Evolutionary conservation across 2,888 invertebrate species (phyloP).

Genomic region (Malthinus flaveolus): DNA sequence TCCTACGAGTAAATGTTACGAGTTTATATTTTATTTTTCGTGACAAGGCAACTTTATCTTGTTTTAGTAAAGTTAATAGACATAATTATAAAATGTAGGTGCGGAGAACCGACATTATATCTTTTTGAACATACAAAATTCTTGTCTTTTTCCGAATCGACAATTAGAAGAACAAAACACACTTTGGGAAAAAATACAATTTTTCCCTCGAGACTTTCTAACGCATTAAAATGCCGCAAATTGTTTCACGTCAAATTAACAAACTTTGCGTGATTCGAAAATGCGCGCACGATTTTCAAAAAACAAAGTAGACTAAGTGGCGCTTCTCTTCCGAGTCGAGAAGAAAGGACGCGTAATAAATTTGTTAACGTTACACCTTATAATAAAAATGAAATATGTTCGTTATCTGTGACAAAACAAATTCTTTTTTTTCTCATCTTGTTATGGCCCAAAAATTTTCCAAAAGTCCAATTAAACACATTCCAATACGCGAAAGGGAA

Average conservation of each 20-base stretch:
- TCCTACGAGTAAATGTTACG: not conserved
- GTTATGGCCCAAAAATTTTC: constrained; percentile 10
- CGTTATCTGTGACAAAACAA: no score
- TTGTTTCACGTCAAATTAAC: not conserved
- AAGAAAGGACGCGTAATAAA: not conserved
- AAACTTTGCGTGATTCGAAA: no score
- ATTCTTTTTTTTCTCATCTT: no score
- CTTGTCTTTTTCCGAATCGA: not conserved
- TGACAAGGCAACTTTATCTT: constrained; percentile 5
- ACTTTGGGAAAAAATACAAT: not conserved
- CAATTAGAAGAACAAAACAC: no score
- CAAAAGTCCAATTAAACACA: constrained; percentile 25
- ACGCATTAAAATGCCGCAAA: not conserved
- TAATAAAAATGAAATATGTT: not conserved
- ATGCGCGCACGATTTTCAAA: no score
- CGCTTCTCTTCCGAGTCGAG: no score
- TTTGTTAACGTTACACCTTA: not conserved
- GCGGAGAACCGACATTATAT: constrained; percentile 1
- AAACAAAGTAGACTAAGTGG: no score
- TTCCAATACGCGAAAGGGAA: constrained; percentile 18
- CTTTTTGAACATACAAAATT: not conserved
- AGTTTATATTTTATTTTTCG: constrained; percentile 3
- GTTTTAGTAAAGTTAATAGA: constrained; percentile 4
- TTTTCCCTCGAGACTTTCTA: not conserved
- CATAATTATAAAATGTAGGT: constrained; percentile 6